Conservation (phyloP, 1,140 invertebrate species). For the Drosophila sp. region DNA sequence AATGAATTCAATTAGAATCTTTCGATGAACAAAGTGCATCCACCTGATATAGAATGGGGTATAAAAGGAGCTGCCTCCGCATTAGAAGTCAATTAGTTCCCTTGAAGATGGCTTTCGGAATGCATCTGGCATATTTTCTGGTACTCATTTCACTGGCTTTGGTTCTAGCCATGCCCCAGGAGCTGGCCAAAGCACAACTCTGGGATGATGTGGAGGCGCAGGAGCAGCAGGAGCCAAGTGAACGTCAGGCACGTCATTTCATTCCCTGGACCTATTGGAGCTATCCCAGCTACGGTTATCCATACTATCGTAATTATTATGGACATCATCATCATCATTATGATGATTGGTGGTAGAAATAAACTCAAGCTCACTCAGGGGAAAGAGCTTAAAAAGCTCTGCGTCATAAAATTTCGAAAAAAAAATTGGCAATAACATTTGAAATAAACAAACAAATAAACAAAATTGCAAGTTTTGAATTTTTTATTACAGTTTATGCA, state of each 20-base stretch:
- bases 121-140: neutral
- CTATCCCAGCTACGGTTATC: neutral
- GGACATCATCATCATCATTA: neutral
- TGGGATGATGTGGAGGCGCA: neutral
- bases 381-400: neutral
- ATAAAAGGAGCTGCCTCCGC: neutral
- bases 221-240: neutral
- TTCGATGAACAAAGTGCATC: neutral
- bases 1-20: neutral
- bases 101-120: neutral
- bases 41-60: neutral
- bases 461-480: neutral
- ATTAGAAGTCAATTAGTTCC: neutral
- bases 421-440: neutral
- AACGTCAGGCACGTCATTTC: neutral
- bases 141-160: neutral
- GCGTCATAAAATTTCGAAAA: neutral
- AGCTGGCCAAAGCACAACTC: neutral
- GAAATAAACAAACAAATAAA: conserved; percentile 1
- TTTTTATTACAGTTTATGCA: neutral
- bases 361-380: neutral
- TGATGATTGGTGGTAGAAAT: neutral
- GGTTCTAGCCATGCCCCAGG: neutral
- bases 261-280: neutral
- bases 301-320: neutral